Evolutionary conservation across 2,113 vertebrate genomes (phyloP), one percentile per base, ranked within the genome.

Genomic region (Vireo altiloquus): DNA sequence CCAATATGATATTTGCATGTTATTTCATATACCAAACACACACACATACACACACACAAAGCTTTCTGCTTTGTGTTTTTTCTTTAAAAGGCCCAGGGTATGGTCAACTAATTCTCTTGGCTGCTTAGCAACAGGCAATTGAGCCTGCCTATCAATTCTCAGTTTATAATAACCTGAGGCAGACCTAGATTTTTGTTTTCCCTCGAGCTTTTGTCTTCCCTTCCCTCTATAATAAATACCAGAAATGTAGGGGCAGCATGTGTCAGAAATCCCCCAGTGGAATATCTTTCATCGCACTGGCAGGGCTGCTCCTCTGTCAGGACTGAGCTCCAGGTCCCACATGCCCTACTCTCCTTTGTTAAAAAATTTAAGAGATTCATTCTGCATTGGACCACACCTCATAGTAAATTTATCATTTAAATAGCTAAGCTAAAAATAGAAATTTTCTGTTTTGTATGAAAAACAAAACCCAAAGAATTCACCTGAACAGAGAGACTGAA

Each of bases 71-170:
- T 84, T 30, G 15, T 59, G 23, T 47, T 52, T 77, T 80, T 89
- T 57, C 49, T 87, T 66, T 35, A 7, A 47, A 96, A 93, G 81
- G 77, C 82, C 65, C 35, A 77, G 75, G 68, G 46, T 79, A 87
- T 90, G 94, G 89, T 83, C 96, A 96, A 87, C 77, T 63, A 87
- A 90, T 92, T 97, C 89, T 87, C 46, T 72, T 78, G 84, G 96
- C 96, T 97, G 96, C 96, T 95, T 97, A 97, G 95, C 94, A 97
- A 97, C 95, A 96, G 95, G 94, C 94, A 94, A 94, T 85, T 94
- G 92, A 93, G 89, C 84, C 90, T 94, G 94, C 87, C 95, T 95
- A 92, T 96, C 97, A 94, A 94, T 97, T 95, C 93, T 97, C 87
- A 63, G 94, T 96, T 97, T 97, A 95, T 96, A 97, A 96, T 96